Conservation (phyloP, 2,888 invertebrate species). For the Urechis unicinctus region DNA sequence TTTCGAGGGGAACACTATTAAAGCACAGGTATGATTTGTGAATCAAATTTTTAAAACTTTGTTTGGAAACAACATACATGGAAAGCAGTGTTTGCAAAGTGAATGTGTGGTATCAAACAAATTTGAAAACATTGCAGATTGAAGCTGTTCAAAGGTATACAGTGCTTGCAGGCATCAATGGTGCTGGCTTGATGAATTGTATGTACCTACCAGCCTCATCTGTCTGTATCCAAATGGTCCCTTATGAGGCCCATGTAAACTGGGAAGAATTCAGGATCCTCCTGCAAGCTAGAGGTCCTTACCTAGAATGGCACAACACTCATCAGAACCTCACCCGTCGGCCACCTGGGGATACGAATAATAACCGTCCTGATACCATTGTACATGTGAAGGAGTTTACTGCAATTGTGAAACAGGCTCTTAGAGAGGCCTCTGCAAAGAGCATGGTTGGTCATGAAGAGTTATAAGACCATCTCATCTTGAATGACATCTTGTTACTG, state of each 20-base stretch:
- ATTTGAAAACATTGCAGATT: too few species aligned
- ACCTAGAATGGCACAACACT: conserved; percentile 24
- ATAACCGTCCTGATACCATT: conserved; percentile 15
- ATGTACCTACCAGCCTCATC: conserved; percentile 26
- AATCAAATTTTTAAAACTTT: background rate
- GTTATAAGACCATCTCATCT: too few species aligned
- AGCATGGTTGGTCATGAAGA: too few species aligned
- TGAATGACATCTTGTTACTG: too few species aligned
- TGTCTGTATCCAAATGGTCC: conserved; percentile 33
- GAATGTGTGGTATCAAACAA: too few species aligned
- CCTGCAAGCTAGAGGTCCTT: conserved; percentile 17
- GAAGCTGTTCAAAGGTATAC: conserved; percentile 26
- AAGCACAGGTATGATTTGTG: background rate
- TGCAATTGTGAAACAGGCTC: conserved; percentile 13
- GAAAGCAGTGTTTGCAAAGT: background rate
- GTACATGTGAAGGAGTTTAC: conserved; percentile 20
- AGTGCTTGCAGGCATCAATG: conserved; percentile 33
- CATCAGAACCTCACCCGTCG: conserved; percentile 9
- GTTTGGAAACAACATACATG: background rate
- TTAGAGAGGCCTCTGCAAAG: conserved; percentile 8
- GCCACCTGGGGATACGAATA: conserved; percentile 5
- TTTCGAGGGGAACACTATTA: background rate
- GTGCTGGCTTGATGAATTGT: conserved; percentile 34
- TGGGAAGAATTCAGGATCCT: conserved; percentile 13
- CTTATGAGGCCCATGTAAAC: conserved; percentile 26